Percentiles rank a stretch among this genome's conserved stretches.
These are phyloP conservation scores for Drosophila algonquin DNA, from an alignment of 2,888 invertebrate genomes.

Conservation along the genomic window DNA sequence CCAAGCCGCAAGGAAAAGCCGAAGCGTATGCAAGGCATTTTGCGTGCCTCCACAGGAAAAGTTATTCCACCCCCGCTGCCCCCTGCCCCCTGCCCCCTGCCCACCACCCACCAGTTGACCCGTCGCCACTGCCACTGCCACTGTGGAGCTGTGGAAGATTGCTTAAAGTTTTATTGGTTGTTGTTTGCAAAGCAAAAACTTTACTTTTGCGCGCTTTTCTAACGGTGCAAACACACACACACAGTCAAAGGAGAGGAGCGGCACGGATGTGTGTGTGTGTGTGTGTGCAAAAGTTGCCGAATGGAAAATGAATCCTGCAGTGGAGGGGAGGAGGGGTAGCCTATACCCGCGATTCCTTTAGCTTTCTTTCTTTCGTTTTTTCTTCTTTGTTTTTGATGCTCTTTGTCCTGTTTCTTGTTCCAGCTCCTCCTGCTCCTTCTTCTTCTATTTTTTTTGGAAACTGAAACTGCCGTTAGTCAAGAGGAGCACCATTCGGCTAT, in stretches of 20 bases:
- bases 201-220: slow-evolving; percentile 71
- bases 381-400: not conserved
- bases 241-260: slow-evolving; percentile 3
- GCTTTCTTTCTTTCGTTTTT: slow-evolving; percentile 22
- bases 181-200: slow-evolving; percentile 77
- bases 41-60: slow-evolving; percentile 31
- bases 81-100: no score
- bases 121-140: slow-evolving; percentile 3
- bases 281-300: slow-evolving; percentile 37
- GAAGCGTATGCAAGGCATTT: slow-evolving; percentile 64
- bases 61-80: slow-evolving; percentile 35
- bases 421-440: slow-evolving; percentile 1
- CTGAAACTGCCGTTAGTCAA: slow-evolving; percentile 72
- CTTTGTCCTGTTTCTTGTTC: slow-evolving; percentile 8
- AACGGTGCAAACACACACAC: slow-evolving; percentile 45
- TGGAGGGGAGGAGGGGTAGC: not conserved
- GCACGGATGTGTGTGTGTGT: not conserved
- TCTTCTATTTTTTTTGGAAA: slow-evolving; percentile 45
- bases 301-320: slow-evolving; percentile 23
- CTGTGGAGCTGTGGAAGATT: slow-evolving; percentile 72
- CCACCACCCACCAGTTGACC: not conserved
- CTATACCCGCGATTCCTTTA: slow-evolving; percentile 5
- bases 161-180: slow-evolving; percentile 81
- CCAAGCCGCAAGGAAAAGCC: not conserved
- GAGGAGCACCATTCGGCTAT: slow-evolving; percentile 20